A percentile compares a stretch with the other conserved stretches of the same genome.
Evolutionary conservation across 1,140 invertebrate species (phyloP).

Genomic region (Trichoplusia ni): DNA sequence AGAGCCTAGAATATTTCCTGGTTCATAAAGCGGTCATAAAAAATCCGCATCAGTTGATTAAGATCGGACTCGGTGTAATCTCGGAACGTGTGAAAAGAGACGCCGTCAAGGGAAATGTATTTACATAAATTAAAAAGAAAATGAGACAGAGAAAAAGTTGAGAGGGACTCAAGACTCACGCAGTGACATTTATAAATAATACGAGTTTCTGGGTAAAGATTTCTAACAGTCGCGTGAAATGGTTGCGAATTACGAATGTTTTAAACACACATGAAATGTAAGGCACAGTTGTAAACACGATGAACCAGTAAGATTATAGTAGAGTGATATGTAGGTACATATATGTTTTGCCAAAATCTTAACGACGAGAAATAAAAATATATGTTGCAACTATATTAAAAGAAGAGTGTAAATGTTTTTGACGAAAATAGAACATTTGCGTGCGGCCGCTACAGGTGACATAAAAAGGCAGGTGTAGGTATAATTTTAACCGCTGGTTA

Average conservation of each 20-base stretch:
- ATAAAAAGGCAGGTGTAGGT: too few species aligned
- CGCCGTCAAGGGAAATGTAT: constrained; percentile 61
- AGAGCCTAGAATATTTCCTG: constrained; percentile 45
- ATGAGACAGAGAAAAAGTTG: constrained; percentile 24
- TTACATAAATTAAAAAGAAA: constrained; percentile 30
- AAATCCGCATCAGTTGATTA: constrained; percentile 58
- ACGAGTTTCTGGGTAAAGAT: constrained; percentile 11
- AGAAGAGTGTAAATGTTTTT: too few species aligned
- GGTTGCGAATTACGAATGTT: constrained; percentile 17
- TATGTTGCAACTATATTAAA: neutral
- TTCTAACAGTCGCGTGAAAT: constrained; percentile 13
- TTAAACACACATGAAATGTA: constrained; percentile 19
- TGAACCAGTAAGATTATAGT: constrained; percentile 7
- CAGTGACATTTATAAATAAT: constrained; percentile 16
- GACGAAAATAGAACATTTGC: too few species aligned
- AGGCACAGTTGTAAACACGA: constrained; percentile 11
- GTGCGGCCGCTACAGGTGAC: too few species aligned
- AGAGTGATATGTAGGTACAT: constrained; percentile 13
- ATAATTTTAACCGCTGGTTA: too few species aligned
- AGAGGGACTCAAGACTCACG: neutral
- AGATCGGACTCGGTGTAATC: constrained; percentile 43
- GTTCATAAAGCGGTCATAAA: constrained; percentile 55
- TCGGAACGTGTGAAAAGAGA: constrained; percentile 62
- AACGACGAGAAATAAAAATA: constrained; percentile 1
- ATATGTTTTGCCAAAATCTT: constrained; percentile 15